Percentiles rank a stretch among this genome's conserved stretches.
Evolutionary conservation across 2,113 vertebrate genomes (phyloP).

Genomic region (Sinocyclocheilus anshuiensis): DNA sequence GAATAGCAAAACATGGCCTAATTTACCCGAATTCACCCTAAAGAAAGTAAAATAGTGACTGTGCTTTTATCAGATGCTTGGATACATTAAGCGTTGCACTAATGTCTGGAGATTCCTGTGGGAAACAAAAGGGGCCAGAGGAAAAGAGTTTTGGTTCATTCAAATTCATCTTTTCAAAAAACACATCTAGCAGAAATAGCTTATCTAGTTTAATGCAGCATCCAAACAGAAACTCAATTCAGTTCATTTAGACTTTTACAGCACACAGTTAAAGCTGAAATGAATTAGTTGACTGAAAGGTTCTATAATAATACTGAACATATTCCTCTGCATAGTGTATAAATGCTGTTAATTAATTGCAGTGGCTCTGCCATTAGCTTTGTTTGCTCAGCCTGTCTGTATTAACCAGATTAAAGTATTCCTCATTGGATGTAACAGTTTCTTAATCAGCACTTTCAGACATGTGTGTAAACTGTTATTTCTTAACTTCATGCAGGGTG

Average conservation of each 20-base stretch:
- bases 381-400: not conserved
- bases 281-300: slow-evolving; percentile 22
- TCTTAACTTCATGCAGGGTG: slow-evolving; percentile 80
- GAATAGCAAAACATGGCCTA: not conserved
- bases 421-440: not conserved
- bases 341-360: slow-evolving; percentile 5
- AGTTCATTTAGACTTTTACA: not conserved
- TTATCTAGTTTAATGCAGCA: not conserved
- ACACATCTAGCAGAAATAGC: slow-evolving; percentile 25
- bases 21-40: not conserved
- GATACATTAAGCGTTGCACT: not conserved
- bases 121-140: not conserved
- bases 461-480: not conserved
- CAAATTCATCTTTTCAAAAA: slow-evolving; percentile 9
- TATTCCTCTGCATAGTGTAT: not conserved
- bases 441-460: not conserved
- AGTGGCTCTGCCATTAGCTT: not conserved
- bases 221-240: slow-evolving; percentile 6
- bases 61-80: not conserved
- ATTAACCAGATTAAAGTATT: not conserved
- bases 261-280: not conserved
- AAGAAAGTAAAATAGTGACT: not conserved
- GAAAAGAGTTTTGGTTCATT: slow-evolving; percentile 18
- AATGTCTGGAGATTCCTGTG: not conserved
- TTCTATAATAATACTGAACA: not conserved